These are phyloP conservation scores for Sebastes diploproa DNA, from an alignment of 2,797 vertebrate species.

Conservation along the genomic window DNA sequence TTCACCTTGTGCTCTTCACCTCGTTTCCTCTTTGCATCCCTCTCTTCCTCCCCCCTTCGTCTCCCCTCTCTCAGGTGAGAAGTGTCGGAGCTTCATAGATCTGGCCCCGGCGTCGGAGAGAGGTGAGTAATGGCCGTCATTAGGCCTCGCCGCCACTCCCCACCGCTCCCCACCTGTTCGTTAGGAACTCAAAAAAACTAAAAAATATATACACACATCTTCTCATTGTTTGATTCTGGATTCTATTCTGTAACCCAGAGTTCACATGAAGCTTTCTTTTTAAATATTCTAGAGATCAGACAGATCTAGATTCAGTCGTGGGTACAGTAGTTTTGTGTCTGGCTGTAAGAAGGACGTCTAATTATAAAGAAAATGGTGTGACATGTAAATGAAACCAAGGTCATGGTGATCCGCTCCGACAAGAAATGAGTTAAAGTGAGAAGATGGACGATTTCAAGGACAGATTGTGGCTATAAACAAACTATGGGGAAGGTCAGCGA, in stretches of 20 bases:
- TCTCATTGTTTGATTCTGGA: background rate
- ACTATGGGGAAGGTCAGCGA: too few relatives aligned
- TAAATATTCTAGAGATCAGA: background rate
- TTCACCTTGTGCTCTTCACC: constrained; percentile 30
- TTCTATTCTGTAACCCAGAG: background rate
- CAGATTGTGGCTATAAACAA: background rate
- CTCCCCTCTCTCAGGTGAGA: constrained; percentile 88
- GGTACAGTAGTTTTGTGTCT: fast-evolving
- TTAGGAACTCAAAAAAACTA: background rate
- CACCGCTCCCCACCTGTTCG: constrained; percentile 64
- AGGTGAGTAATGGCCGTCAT: constrained; percentile 87
- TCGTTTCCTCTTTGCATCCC: background rate
- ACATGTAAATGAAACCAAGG: background rate
- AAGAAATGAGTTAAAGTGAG: background rate
- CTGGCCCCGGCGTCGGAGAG: constrained; percentile 96
- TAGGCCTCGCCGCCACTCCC: constrained; percentile 45
- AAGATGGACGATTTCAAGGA: background rate
- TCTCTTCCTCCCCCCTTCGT: background rate
- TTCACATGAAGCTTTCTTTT: background rate
- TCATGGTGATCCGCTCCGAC: background rate
- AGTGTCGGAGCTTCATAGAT: constrained; percentile 98
- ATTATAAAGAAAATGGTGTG: too few relatives aligned
- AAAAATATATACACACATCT: background rate
- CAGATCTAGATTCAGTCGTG: background rate
- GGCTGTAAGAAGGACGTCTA: background rate